Conservation (phyloP, 2,888 invertebrate genomes). For the Cremastinae sp. region DNA sequence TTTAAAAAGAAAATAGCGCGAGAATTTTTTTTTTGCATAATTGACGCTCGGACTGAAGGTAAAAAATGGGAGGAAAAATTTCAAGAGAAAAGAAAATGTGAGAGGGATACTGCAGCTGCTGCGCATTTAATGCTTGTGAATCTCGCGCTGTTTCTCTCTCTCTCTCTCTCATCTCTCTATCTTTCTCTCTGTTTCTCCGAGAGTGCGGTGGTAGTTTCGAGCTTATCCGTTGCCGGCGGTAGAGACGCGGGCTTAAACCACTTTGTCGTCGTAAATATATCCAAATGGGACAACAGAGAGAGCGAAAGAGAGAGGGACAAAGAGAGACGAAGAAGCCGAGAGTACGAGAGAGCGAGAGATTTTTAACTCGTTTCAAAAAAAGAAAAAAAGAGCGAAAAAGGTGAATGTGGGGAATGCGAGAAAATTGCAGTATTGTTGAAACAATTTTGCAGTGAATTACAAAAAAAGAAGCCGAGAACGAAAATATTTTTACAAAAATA, state of each 20-base stretch:
- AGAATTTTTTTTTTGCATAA: background rate
- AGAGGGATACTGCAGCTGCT: slow-evolving; percentile 45
- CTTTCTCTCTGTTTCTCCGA: background rate
- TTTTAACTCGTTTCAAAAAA: slow-evolving; percentile 30
- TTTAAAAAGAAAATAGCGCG: background rate
- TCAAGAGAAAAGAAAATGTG: background rate
- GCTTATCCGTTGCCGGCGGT: slow-evolving; percentile 52
- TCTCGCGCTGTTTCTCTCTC: background rate
- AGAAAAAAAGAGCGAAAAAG: slow-evolving; percentile 13
- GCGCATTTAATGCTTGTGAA: slow-evolving; percentile 32
- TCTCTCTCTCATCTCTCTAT: too few relatives aligned
- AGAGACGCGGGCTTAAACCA: slow-evolving; percentile 51
- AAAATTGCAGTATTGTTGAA: background rate
- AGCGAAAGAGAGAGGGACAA: slow-evolving; percentile 16
- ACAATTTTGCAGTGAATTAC: background rate
- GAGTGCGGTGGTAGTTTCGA: slow-evolving; percentile 30
- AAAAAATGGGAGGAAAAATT: background rate
- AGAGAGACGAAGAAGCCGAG: slow-evolving; percentile 21
- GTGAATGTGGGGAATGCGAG: background rate
- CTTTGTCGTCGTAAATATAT: slow-evolving; percentile 59
- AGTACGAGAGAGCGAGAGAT: slow-evolving; percentile 1
- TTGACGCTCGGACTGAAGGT: background rate
- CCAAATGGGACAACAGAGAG: slow-evolving; percentile 57
- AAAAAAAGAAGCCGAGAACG: background rate
- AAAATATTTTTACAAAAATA: background rate